A percentile compares a stretch with the other conserved stretches of the same genome.
Evolutionary conservation across 2,888 invertebrate genomes (phyloP).

Genomic region (Pomacea canaliculata): DNA sequence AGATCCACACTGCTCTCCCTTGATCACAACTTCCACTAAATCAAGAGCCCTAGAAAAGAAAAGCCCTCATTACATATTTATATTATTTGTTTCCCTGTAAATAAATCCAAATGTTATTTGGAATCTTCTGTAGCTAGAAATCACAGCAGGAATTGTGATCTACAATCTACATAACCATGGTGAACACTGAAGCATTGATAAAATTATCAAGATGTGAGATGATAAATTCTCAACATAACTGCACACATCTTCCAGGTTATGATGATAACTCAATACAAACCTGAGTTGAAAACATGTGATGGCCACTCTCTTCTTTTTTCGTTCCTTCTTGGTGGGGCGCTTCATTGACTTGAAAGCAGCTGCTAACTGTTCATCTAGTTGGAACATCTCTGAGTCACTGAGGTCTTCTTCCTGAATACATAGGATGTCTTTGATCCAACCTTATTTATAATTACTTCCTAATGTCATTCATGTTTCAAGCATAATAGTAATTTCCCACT

Average conservation of each 20-base stretch:
- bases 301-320: slow-evolving; percentile 41
- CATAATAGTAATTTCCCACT: too few species aligned
- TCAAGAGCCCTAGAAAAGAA: slow-evolving; percentile 49
- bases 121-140: too few species aligned
- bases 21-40: slow-evolving; percentile 52
- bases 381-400: slow-evolving; percentile 81
- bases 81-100: neutral
- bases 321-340: slow-evolving; percentile 36
- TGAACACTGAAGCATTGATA: too few species aligned
- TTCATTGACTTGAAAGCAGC: slow-evolving; percentile 77
- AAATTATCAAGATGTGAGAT: too few species aligned
- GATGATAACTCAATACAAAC: slow-evolving; percentile 26
- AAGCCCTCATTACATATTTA: neutral
- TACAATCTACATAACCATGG: too few species aligned
- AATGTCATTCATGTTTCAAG: too few species aligned
- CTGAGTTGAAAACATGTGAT: slow-evolving; percentile 46
- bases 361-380: slow-evolving; percentile 80
- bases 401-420: slow-evolving; percentile 79
- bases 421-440: neutral
- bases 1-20: slow-evolving; percentile 42
- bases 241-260: too few species aligned
- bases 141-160: too few species aligned
- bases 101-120: too few species aligned
- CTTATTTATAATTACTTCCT: too few species aligned
- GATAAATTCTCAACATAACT: too few species aligned